Evolutionary conservation across 2,797 vertebrate species (phyloP).

Genomic region (Pristis pectinata): DNA sequence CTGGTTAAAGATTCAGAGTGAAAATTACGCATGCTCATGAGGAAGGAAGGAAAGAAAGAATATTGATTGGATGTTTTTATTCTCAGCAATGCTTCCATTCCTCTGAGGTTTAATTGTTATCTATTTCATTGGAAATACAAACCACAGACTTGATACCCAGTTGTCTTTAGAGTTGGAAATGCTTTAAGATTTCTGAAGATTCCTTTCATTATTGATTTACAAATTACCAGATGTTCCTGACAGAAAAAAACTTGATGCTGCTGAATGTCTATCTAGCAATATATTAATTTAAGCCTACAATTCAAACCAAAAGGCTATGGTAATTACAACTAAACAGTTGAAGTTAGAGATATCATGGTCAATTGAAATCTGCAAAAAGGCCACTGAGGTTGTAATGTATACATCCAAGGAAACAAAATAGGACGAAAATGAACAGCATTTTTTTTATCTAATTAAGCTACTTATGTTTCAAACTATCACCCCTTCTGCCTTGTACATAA

Average conservation of each 20-base stretch:
- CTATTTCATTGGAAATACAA: conserved; percentile 10
- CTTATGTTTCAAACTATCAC: not conserved
- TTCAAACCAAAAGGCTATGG: not conserved
- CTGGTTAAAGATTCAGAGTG: not conserved
- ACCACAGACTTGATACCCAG: not conserved
- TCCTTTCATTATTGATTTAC: not conserved
- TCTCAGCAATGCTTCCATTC: not conserved
- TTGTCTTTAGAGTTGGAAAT: not conserved
- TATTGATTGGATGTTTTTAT: not conserved
- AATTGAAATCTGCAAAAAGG: not conserved
- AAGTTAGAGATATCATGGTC: too few species aligned
- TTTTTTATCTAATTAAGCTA: not conserved
- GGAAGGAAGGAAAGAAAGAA: not conserved
- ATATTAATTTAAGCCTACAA: not conserved
- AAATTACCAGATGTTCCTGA: not conserved
- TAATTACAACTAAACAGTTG: too few species aligned
- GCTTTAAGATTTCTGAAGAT: not conserved
- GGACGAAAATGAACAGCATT: not conserved
- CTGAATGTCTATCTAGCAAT: not conserved
- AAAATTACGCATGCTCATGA: not conserved
- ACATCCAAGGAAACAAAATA: not conserved
- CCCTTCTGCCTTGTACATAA: not conserved
- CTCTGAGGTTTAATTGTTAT: not conserved
- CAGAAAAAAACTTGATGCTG: not conserved
- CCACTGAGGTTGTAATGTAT: not conserved